Base-by-base conservation (phyloP, 2,113 vertebrate species). In the Sinocyclocheilus rhinocerous region DNA sequence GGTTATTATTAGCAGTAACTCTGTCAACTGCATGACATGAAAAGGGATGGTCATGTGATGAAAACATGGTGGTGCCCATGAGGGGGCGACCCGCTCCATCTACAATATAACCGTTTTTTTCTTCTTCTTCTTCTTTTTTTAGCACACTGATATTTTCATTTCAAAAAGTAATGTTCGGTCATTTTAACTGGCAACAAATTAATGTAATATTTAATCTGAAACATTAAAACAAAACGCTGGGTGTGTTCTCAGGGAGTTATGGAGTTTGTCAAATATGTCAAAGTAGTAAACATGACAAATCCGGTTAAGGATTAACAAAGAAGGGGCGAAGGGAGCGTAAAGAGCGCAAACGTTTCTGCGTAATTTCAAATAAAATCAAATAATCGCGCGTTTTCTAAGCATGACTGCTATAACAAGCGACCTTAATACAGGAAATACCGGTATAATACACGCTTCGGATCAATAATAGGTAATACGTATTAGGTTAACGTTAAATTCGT, bases 251-350 rank as follows among this genome's bases (percentile, higher is more conserved):
- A 42, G 9, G 20, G 2, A 55, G 50, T 78, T 50, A 8, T 6
- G 20, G n/a, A 2, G 36, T 57, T 39, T 39, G 39, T 6, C 6
- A 39, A 39, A 87, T 87, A 24, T 79, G 86, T 79, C 75, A 87
- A n/a, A 36, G 33, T 69, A 76, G 59, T 39, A 67, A 78, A 84
- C 57, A 78, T 24, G 48, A 76, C 70, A 39, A 77, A 76, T n/a
- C 59, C 61, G 16, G 24, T 52, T 76, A 81, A 61, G n/a, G 63
- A 70, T 84, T 36, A 73, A 81, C 86, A 63, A 84, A 79, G 57
- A 50, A 22, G 0, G 24, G 52, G 10, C 24, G 3, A 33, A 20
- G 57, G 78, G 39, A 45, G 36, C 45, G 22, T 33, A 16, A 16
- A 72, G 24, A 73, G 11, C 4, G 4, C 22, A 33, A 33, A 26